Base-by-base conservation (phyloP, 2,113 vertebrate genomes). In the Rallus limicola region DNA sequence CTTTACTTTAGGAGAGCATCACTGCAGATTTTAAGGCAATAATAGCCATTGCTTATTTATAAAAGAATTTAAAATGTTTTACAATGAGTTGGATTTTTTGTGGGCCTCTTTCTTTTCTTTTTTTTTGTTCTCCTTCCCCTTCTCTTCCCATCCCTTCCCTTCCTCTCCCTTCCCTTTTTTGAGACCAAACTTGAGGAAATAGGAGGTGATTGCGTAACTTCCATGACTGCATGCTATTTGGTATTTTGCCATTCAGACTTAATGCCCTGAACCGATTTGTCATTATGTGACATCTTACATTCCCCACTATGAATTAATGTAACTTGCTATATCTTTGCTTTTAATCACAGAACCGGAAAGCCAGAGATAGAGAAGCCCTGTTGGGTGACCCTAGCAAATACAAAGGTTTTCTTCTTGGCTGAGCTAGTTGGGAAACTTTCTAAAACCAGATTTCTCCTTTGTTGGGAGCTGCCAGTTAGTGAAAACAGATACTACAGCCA, bases 241-340 rank as follows among this genome's bases (percentile, higher is more conserved):
- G 69, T 93, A n/a, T 90, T 94, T 83, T 94, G 76, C 64, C 60
- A 38, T 10, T 68, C 34, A 64, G 48, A 84, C 93, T 94, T 94
- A 69, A 82, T 10, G 3, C 72, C 48, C 92, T 91, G 34, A 76
- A 55, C 79, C 56, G 29, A 6, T 71, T 21, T 50, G 72, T 81
- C 82, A 65, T 55, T 88, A 33, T 9, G 53, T 81, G 72, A 84
- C 56, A 60, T n/a, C 2, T 82, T 68, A 20, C 48, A 36, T 91
- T 88, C 29, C 44, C 68, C 34, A n/a, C 42, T 71, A 10, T 64
- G 79, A 81, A 40, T 90, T 86, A 60, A 13, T 26, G 38, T 83
- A 67, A 71, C 11, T 92, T 79, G 42, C 38, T 88, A 5, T 70
- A 25, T 53, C 16, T 93, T 90, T 56, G 38, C 5, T 90, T 93